Conservation (phyloP, 2,113 vertebrate genomes). For the Lophura nycthemera region DNA sequence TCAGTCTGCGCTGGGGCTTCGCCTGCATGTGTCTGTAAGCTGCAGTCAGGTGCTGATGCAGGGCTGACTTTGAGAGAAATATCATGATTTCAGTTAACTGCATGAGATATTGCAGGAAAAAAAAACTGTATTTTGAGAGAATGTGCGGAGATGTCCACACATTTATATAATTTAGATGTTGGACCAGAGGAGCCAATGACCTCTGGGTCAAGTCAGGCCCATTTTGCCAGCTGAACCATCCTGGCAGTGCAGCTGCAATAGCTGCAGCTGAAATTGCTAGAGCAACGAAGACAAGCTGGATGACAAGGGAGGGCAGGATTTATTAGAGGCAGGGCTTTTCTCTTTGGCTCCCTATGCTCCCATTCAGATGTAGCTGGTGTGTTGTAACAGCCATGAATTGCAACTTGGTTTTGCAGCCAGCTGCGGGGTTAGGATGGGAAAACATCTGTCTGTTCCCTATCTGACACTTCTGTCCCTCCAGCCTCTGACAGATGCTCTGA, state of each 20-base stretch:
- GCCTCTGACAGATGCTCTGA: neutral
- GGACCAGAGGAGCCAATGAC: neutral
- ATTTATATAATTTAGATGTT: too few species aligned
- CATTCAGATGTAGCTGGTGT: accelerated
- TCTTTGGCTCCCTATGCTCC: neutral
- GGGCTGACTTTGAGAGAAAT: neutral
- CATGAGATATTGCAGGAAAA: neutral
- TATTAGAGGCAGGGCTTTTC: neutral
- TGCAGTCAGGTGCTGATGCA: neutral
- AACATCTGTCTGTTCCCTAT: neutral
- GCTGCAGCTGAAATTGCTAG: neutral
- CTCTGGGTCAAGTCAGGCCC: neutral
- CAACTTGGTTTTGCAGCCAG: neutral
- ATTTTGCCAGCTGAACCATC: neutral
- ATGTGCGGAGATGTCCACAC: too few species aligned
- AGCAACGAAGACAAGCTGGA: neutral
- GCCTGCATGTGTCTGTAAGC: neutral
- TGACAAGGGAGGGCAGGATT: neutral
- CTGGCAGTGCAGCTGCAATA: neutral
- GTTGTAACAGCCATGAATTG: neutral
- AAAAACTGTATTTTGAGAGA: neutral
- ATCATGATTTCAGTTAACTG: neutral
- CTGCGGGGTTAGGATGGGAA: neutral
- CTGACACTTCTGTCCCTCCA: neutral
- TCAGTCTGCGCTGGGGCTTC: neutral